phyloP scores from a whole-genome alignment of 2,113 vertebrate genomes.

The Zonotrichia leucophrys region DNA sequence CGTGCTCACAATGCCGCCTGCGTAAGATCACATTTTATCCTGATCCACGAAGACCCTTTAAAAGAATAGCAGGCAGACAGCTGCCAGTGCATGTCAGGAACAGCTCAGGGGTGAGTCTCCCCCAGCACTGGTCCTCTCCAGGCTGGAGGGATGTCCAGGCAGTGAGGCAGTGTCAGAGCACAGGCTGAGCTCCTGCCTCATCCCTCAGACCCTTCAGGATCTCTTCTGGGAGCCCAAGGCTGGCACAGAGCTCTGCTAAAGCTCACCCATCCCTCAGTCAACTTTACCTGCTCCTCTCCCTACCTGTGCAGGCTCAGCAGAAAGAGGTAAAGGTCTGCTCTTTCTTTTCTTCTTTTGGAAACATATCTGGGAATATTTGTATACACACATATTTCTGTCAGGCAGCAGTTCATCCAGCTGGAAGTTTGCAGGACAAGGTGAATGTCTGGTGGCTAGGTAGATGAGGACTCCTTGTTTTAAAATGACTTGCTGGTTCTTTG shows the following conservation, averaged over 20 bases:
- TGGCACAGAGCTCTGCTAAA: neutral
- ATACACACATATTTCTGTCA: neutral
- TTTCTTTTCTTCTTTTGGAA: conserved; percentile 20
- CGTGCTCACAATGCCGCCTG: conserved; percentile 72
- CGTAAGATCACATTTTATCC: conserved; percentile 71
- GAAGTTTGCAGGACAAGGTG: neutral
- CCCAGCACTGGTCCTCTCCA: conserved; percentile 11
- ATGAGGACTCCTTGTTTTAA: neutral
- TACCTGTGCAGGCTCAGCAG: conserved; percentile 28
- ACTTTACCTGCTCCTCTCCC: neutral
- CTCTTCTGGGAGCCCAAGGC: neutral
- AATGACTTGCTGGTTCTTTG: neutral
- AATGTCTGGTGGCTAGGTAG: neutral
- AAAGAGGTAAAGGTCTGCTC: conserved; percentile 43
- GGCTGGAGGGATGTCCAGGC: conserved; percentile 35
- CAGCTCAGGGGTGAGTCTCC: conserved; percentile 8
- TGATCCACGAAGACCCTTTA: conserved; percentile 53
- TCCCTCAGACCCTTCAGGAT: neutral
- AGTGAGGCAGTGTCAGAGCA: conserved; percentile 1
- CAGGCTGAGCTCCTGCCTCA: conserved; percentile 6
- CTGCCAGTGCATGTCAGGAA: conserved; percentile 61
- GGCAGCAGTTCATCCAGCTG: neutral
- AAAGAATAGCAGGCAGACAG: conserved; percentile 65
- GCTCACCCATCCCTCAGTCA: neutral
- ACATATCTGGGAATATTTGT: neutral